phyloP scores from a whole-genome alignment of 2,797 vertebrate genomes.

The Phoeniculus purpureus region DNA sequence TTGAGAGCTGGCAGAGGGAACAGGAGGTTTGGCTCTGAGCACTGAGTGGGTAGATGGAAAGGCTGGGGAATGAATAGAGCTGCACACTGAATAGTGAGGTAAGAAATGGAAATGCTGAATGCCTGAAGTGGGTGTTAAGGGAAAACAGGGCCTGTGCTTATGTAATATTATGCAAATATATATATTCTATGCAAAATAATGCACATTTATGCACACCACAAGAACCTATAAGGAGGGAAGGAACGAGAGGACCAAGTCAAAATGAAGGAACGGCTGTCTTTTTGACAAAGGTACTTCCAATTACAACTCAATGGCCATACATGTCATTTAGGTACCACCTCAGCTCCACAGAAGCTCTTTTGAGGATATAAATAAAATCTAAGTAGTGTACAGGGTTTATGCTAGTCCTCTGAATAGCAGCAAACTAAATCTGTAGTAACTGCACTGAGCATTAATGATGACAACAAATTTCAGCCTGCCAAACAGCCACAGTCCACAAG shows the following conservation, averaged over 20 bases:
- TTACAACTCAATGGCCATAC: not conserved
- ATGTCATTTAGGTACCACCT: not conserved
- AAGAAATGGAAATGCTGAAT: constrained; percentile 50
- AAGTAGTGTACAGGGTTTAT: not conserved
- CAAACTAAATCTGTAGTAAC: not conserved
- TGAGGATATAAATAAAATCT: not conserved
- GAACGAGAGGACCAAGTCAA: not conserved
- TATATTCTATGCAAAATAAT: constrained; percentile 52
- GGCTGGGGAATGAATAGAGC: constrained; percentile 43
- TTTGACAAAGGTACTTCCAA: not conserved
- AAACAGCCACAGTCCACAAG: not conserved
- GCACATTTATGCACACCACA: not conserved
- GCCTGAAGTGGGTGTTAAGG: constrained; percentile 32
- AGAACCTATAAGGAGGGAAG: not conserved
- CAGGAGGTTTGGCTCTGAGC: not conserved
- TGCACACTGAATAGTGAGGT: constrained; percentile 2
- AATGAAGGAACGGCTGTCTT: not conserved
- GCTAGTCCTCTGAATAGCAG: not conserved
- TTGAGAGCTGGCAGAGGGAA: constrained; percentile 11
- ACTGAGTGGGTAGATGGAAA: constrained; percentile 42
- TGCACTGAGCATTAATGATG: not conserved
- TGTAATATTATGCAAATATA: constrained; percentile 55
- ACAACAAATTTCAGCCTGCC: not conserved
- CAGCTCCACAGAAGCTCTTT: not conserved
- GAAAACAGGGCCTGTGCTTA: constrained; percentile 48